phyloP scores from a whole-genome alignment of 2,888 invertebrate genomes.

The Escarpia spicata region DNA sequence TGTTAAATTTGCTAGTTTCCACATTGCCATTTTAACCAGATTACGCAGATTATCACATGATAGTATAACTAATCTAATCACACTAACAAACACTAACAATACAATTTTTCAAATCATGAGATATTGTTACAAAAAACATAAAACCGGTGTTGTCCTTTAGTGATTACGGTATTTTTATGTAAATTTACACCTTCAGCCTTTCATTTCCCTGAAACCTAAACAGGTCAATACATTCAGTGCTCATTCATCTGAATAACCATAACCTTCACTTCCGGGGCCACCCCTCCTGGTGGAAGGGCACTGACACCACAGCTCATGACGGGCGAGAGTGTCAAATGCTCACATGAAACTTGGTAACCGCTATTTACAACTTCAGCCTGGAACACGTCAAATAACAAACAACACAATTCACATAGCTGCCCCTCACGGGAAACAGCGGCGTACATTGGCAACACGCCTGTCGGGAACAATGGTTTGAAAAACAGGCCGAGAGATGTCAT shows the following conservation, averaged over 20 bases:
- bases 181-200: slow-evolving; percentile 9
- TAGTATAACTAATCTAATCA: not conserved
- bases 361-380: not conserved
- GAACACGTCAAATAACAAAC: not conserved
- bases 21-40: not conserved
- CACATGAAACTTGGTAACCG: not conserved
- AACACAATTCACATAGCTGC: not conserved
- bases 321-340: not conserved
- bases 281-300: not conserved
- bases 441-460: not conserved
- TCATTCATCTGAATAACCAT: not conserved
- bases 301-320: not conserved
- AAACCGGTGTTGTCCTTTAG: not conserved
- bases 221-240: not conserved
- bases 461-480: not conserved
- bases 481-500: not conserved
- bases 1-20: not conserved
- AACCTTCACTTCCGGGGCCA: not conserved
- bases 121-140: not conserved
- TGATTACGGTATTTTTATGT: not conserved
- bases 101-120: not conserved
- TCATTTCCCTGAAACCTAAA: slow-evolving; percentile 3
- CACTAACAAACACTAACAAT: not conserved
- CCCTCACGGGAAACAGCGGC: not conserved
- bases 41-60: not conserved